Evolutionary conservation across 2,888 invertebrate species (phyloP).

Genomic region (Chouioia cunea): DNA sequence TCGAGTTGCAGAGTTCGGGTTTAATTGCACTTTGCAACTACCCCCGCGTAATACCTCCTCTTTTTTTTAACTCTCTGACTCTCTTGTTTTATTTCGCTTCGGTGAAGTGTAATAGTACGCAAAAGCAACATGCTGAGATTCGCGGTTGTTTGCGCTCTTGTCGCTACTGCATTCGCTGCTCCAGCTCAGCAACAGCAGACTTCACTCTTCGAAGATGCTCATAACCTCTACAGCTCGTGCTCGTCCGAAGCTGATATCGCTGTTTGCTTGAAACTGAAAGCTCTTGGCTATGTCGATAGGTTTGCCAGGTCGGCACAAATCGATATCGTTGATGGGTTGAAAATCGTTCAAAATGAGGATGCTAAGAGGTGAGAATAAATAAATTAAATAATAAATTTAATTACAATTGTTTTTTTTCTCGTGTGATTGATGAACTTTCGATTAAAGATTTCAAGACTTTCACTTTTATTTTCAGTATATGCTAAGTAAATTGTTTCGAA

Average conservation of each 20-base stretch:
- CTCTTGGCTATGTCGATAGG: constrained; percentile 81
- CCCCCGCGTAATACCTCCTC: not conserved
- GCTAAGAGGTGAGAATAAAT: constrained; percentile 61
- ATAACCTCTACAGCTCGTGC: constrained; percentile 71
- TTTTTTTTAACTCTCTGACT: constrained; percentile 2
- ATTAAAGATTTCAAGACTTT: too few species aligned
- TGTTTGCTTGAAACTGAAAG: constrained; percentile 83
- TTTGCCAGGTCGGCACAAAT: constrained; percentile 74
- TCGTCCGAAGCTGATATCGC: constrained; percentile 75
- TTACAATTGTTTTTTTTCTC: too few species aligned
- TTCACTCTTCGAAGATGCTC: constrained; percentile 62
- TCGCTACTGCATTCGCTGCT: constrained; percentile 60
- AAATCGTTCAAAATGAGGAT: constrained; percentile 69
- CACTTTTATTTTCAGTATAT: too few species aligned
- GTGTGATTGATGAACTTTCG: too few species aligned
- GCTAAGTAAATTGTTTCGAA: too few species aligned
- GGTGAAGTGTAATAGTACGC: constrained; percentile 18
- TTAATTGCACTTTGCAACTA: not conserved
- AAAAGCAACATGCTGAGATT: constrained; percentile 60
- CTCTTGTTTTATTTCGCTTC: constrained; percentile 18
- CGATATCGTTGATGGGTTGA: constrained; percentile 68
- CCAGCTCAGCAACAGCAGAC: constrained; percentile 58
- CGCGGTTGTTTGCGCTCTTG: constrained; percentile 59
- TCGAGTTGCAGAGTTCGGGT: constrained; percentile 16
- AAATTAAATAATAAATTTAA: too few species aligned